Percentiles rank a stretch among this genome's conserved stretches.
These are phyloP conservation scores for Caenorhabditis sp. DNA, from an alignment of 2,888 invertebrate genomes.

Conservation along the genomic window DNA sequence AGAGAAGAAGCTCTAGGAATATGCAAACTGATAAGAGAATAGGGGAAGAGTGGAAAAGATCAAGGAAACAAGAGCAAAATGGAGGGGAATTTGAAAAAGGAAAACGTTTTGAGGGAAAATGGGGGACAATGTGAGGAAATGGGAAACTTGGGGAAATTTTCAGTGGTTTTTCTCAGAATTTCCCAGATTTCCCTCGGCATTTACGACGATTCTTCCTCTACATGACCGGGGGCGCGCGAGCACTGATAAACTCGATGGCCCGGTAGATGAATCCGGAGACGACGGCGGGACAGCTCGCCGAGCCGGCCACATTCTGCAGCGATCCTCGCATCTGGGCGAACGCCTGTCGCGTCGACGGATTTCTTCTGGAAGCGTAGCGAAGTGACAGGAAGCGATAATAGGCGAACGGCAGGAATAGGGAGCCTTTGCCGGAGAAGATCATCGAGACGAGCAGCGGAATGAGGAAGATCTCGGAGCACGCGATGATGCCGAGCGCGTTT, in stretches of 20 bases:
- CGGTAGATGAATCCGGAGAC: constrained; percentile 87
- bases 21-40: background rate
- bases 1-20: background rate
- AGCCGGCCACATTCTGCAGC: constrained; percentile 88
- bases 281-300: constrained; percentile 88
- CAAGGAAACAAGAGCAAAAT: too few species aligned
- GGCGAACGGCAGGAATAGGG: constrained; percentile 93
- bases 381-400: constrained; percentile 97
- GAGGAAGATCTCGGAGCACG: constrained; percentile 92
- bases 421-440: constrained; percentile 92
- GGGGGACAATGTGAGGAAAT: background rate
- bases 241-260: constrained; percentile 88
- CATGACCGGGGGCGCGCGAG: constrained; percentile 88
- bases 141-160: background rate
- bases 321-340: constrained; percentile 91
- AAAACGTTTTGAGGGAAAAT: too few species aligned
- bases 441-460: constrained; percentile 86
- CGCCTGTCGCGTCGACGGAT: constrained; percentile 88
- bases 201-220: background rate
- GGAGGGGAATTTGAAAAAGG: too few species aligned
- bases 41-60: background rate
- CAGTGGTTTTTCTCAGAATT: background rate
- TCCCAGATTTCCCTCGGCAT: background rate
- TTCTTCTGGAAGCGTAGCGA: constrained; percentile 94
- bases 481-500: constrained; percentile 88